phyloP scores from a whole-genome alignment of 1,140 invertebrate genomes.

The Oncopodura yosiiana region DNA sequence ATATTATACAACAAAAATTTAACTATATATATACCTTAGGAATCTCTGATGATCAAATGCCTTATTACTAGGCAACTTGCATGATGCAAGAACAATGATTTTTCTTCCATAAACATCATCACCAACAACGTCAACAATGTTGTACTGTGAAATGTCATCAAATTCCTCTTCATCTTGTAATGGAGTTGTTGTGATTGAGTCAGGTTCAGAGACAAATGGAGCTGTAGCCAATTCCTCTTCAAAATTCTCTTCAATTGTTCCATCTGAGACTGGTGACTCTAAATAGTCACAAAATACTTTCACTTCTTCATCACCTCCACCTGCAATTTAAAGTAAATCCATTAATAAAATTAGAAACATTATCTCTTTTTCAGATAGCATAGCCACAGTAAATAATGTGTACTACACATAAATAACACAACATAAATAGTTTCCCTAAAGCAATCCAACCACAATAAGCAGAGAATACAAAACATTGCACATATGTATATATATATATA shows the following conservation, averaged over 20 bases:
- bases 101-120: constrained; percentile 84
- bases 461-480: too few relatives aligned
- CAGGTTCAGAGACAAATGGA: constrained; percentile 43
- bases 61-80: constrained; percentile 77
- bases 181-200: constrained; percentile 41
- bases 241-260: constrained; percentile 85
- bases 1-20: too few relatives aligned
- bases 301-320: constrained; percentile 49
- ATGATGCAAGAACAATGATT: constrained; percentile 90
- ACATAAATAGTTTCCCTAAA: too few relatives aligned
- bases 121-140: constrained; percentile 81
- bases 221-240: constrained; percentile 73
- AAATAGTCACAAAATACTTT: constrained; percentile 51
- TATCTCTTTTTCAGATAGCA: too few relatives aligned
- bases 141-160: constrained; percentile 66
- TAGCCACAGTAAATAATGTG: too few relatives aligned
- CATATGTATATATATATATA: too few relatives aligned
- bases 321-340: too few relatives aligned
- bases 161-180: constrained; percentile 51
- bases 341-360: too few relatives aligned
- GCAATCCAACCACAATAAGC: too few relatives aligned
- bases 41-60: constrained; percentile 72
- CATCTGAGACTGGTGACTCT: constrained; percentile 70
- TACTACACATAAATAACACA: too few relatives aligned
- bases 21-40: constrained; percentile 71